phyloP scores from a whole-genome alignment of 2,888 invertebrate genomes.

The Timema cristinae region DNA sequence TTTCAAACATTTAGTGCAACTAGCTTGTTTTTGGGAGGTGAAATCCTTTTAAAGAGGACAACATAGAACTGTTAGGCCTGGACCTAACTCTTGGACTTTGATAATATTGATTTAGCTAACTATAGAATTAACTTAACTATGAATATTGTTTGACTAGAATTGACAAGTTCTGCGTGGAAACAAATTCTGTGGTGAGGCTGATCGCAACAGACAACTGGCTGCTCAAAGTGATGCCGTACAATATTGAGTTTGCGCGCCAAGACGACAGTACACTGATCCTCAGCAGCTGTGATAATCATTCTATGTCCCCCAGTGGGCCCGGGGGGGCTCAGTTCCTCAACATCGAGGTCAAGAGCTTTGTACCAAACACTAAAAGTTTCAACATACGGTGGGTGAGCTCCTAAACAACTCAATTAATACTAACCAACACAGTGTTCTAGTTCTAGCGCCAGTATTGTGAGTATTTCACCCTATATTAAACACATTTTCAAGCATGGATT shows the following conservation, averaged over 20 bases:
- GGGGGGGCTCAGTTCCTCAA: conserved; percentile 77
- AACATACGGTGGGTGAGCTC: background rate
- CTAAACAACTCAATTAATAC: no score
- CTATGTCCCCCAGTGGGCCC: conserved; percentile 41
- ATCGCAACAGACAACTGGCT: conserved; percentile 85
- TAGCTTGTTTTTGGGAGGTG: background rate
- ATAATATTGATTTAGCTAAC: background rate
- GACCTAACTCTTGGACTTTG: no score
- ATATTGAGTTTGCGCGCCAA: conserved; percentile 71
- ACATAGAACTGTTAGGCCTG: no score
- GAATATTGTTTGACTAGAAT: conserved; percentile 52
- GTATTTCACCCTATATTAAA: no score
- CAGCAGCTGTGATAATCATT: conserved; percentile 50
- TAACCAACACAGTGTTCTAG: no score
- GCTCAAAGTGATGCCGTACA: conserved; percentile 73
- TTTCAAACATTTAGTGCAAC: conserved; percentile 1
- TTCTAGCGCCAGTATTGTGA: no score
- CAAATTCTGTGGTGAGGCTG: conserved; percentile 64
- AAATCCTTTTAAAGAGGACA: background rate
- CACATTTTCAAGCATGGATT: no score
- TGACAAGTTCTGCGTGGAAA: conserved; percentile 66
- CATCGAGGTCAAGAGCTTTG: conserved; percentile 66
- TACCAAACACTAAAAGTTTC: conserved; percentile 44
- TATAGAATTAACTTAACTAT: background rate
- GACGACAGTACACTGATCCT: conserved; percentile 71